These are phyloP conservation scores for Gambusia holbrooki DNA, from an alignment of 2,113 vertebrate species.

Conservation along the genomic window DNA sequence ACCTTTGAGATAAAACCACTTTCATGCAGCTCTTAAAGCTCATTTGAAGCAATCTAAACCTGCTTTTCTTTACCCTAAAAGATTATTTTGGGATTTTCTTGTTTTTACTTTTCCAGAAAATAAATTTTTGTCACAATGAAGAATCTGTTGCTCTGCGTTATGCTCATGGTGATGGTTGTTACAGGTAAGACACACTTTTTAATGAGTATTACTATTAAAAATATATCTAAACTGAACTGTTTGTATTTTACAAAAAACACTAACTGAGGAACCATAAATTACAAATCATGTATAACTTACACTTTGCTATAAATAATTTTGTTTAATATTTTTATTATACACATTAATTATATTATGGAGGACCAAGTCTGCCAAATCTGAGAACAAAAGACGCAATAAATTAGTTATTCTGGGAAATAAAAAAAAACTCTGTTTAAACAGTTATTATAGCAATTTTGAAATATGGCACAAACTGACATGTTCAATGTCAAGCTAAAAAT, in stretches of 20 bases:
- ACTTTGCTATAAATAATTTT: not conserved
- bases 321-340: not conserved
- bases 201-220: not conserved
- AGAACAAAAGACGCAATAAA: not conserved
- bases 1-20: constrained; percentile 24
- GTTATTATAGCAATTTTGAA: not conserved
- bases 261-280: not conserved
- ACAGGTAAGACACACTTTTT: constrained; percentile 34
- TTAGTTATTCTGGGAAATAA: not conserved
- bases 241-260: not conserved
- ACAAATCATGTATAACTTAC: not conserved
- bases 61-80: not conserved
- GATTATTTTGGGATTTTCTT: not conserved
- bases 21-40: not conserved
- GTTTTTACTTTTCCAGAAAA: constrained; percentile 1
- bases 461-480: not conserved
- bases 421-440: not conserved
- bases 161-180: constrained; percentile 19
- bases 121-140: constrained; percentile 8
- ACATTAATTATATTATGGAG: not conserved
- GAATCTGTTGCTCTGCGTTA: constrained; percentile 12
- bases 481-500: not conserved
- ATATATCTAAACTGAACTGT: not conserved
- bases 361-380: not conserved
- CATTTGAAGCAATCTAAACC: not conserved